These are phyloP conservation scores for Palloptera scutellata DNA, from an alignment of 2,888 invertebrate species.

Conservation along the genomic window DNA sequence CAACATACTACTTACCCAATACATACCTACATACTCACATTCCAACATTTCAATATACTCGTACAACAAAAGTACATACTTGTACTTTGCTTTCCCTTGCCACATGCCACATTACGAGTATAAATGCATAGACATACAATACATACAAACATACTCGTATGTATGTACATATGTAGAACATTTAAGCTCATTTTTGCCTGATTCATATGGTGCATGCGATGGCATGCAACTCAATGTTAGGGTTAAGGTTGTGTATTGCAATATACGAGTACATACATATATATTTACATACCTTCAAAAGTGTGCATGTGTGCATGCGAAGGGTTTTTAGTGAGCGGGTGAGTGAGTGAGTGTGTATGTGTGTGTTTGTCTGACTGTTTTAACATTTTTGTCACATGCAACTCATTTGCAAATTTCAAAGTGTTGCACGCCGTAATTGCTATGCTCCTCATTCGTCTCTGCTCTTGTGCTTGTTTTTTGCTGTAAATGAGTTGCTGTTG, in stretches of 20 bases:
- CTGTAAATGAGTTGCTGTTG: too few relatives aligned
- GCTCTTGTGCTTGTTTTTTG: constrained; percentile 1
- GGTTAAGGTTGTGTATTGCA: constrained; percentile 26
- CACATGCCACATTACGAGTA: neutral
- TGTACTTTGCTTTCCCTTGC: neutral
- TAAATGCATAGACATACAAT: neutral
- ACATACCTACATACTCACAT: too few relatives aligned
- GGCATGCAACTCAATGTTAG: constrained; percentile 25
- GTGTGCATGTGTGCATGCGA: neutral
- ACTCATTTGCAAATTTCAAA: constrained; percentile 3
- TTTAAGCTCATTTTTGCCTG: too few relatives aligned
- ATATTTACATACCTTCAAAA: neutral
- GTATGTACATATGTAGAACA: neutral
- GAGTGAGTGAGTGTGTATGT: neutral
- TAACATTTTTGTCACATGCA: constrained; percentile 8
- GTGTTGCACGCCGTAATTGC: constrained; percentile 13
- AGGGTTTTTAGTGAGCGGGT: neutral
- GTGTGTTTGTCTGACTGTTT: neutral
- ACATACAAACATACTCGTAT: neutral
- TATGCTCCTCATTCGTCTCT: constrained; percentile 1
- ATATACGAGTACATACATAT: too few relatives aligned
- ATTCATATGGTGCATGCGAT: constrained; percentile 2
- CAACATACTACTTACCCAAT: too few relatives aligned
- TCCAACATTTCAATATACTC: neutral
- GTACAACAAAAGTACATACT: neutral